Evolutionary conservation across 2,113 vertebrate genomes (phyloP), one percentile per base, ranked within the genome.

Genomic region (Oophaga pumilio): DNA sequence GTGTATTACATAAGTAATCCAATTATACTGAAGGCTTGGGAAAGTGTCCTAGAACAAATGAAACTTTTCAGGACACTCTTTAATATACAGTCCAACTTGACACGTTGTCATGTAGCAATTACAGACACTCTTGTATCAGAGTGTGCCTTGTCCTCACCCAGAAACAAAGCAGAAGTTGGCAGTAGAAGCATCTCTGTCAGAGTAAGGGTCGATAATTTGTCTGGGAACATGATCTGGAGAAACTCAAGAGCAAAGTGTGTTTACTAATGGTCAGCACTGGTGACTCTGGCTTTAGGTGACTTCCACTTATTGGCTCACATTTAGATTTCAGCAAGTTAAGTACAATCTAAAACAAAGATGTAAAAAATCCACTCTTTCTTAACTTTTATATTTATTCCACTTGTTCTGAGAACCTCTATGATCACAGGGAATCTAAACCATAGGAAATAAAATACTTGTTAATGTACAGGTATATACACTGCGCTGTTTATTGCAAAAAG

Each of bases 21-120:
- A 9, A 33, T 84, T 14, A 14, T 24, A 8, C 9, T 24, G 6
- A 50, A 57, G 56, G 56, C 24, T 85, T 85, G 18, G 80, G 14
- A 69, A 83, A 52, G 62, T 17, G 33, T 84, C 82, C 62, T 28
- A 24, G 18, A 68, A 13, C 33, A 50, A 52, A n/a, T 76, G 79
- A 88, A 88, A 74, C 69, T 77, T 76, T 84, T 81, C 81, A 84
- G 64, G 81, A 76, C 24, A 64, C 24, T 50, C 57, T 83, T 83
- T 62, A 82, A 66, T 68, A 59, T 59, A 73, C 53, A 81, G 77
- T 76, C 82, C 76, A 82, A 84, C 80, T 84, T 88, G 71, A 88
- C 87, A 88, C 80, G 84, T 77, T 88, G 87, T 88, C 87, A 88
- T 73, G 53, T 88, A 53, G 73, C 87, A 88, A 88, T 88, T 88